Base-by-base conservation (phyloP, 2,888 invertebrate genomes). In the Philereme transversata region DNA sequence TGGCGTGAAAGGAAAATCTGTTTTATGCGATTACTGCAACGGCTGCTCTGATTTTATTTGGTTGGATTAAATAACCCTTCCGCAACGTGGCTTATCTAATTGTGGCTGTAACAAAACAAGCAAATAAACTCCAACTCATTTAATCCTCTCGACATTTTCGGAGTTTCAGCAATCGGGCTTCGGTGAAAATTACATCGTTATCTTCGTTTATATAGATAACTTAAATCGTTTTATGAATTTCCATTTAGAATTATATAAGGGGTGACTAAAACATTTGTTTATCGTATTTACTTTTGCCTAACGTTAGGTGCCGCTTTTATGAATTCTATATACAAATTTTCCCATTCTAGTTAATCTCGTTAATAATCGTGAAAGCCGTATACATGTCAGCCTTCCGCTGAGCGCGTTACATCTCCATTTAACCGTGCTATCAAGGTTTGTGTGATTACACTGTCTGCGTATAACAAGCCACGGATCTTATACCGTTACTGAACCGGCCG, bases 401-500 rank as follows among this genome's bases (percentile, higher is more conserved):
- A 60, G 62, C 58, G 52, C 44, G 51, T 62, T 58, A 62, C 45
- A 44, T 64, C 60, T 63, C 45, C 61, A 72, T 69, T 72, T 64
- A 74, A 65, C 56, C 67, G 62, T 55, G 62, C 60, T 69, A 75
- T 69, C 70, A 69, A 69, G 61, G 67, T 67, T 70, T 67, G 72
- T 67, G 72, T 67, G 68, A 78, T 73, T 75, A 75, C 71, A 70
- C 66, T 74, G 73, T 77, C 74, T 71, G 75, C 70, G 71, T 77
- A 72, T 72, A 77, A 71, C 73, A 64, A 70, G 69, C 72, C 60
- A 71, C 68, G 68, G 70, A 73, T 71, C 66, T 55, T 69, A 65
- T 83, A 86, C 87, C 87, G 88, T 87, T 87, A 86, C 67, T 67
- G 68, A 73, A 74, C 73, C 71, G 74, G 70, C 75, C 71, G 63